Base-by-base conservation (phyloP, 2,797 vertebrate species). In the Crocidura indochinensis region DNA sequence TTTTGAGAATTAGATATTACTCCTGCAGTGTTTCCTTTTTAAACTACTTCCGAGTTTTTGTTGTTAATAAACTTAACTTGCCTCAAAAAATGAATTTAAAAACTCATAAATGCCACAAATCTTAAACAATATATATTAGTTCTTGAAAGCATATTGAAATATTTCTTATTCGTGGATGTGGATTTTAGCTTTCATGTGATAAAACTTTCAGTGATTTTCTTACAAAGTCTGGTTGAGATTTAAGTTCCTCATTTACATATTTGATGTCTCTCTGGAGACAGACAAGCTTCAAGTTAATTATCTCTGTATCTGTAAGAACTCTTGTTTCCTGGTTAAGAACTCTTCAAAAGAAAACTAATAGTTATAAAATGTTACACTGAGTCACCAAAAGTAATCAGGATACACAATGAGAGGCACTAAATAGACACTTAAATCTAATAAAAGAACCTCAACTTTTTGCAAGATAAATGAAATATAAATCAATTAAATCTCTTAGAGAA, bases 211-310 rank as follows among this genome's bases (percentile, higher is more conserved):
- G 97, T 95, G 96, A 97, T 98, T 98, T 95, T 88, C 94, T 97
- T 97, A 94, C 94, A 91, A 97, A 96, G 94, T 97, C 97, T 98
- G 97, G 87, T 95, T 98, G 97, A 97, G 96, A 93, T 95, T 97
- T 96, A 97, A 98, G 71, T 97, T 98, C 97, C 96, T 98, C 96
- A 98, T 98, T 98, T 98, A 96, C 98, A 98, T 98, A 98, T 97
- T 97, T 97, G 97, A 98, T 98, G 97, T 97, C 87, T 95, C 98
- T 97, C 98, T 97, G 96, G 98, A 98, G 98, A 98, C 97, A 97
- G 97, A 97, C 95, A 97, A 97, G 97, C 97, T 98, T 98, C 97
- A 97, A 98, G 97, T 98, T 98, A 98, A 98, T 98, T 98, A 98
- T 97, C 97, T 98, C 95, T 97, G 97, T 97, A 97, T 97, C 97